Conservation (phyloP, 2,113 vertebrate species). For the Acrocephalus kingi region DNA sequence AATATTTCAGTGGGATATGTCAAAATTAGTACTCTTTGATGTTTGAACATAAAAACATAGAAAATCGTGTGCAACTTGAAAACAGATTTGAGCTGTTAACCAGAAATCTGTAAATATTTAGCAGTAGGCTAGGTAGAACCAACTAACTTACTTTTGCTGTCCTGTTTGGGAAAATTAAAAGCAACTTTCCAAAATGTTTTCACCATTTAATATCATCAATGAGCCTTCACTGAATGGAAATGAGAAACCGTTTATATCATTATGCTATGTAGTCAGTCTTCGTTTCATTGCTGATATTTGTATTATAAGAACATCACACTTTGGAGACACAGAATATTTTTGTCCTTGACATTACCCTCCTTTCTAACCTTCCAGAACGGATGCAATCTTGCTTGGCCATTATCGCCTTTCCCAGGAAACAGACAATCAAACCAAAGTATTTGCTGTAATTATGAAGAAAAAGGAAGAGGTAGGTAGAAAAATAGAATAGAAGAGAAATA, state of each 20-base stretch:
- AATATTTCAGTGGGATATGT: neutral
- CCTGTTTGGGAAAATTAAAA: neutral
- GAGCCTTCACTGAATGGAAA: neutral
- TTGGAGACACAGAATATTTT: neutral
- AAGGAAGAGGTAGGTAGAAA: conserved; percentile 88
- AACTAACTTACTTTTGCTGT: neutral
- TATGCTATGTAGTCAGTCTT: neutral
- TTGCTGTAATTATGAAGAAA: conserved; percentile 95
- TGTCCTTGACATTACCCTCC: neutral
- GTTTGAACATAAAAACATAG: neutral
- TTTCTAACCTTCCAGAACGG: conserved; percentile 79
- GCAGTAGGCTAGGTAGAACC: neutral
- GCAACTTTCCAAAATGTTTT: neutral
- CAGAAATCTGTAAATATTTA: neutral
- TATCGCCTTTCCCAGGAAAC: conserved; percentile 96
- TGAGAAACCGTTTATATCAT: neutral
- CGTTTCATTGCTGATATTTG: neutral
- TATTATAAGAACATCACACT: neutral
- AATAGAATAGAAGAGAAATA: neutral
- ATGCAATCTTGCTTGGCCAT: conserved; percentile 92
- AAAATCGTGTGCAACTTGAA: neutral
- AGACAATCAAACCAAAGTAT: conserved; percentile 99
- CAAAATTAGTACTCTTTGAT: neutral
- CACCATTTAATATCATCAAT: accelerated
- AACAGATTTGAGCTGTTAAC: neutral